These are phyloP conservation scores for Epinotia ramella DNA, from an alignment of 2,888 invertebrate species.

Conservation along the genomic window DNA sequence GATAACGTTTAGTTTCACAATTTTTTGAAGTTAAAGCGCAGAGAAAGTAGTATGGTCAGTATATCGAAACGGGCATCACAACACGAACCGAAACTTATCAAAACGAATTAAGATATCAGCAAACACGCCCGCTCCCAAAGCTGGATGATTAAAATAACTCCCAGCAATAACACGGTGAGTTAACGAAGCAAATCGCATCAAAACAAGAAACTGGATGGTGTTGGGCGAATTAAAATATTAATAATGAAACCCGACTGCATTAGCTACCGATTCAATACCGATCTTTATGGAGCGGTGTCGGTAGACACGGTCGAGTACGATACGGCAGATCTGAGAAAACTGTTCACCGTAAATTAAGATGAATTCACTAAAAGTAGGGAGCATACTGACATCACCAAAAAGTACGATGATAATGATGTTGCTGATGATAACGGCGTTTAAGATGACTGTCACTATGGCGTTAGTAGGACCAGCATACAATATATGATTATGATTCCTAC, in stretches of 20 bases:
- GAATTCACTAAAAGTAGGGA: too few species aligned
- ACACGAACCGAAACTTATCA: slow-evolving; percentile 30
- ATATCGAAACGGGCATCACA: not conserved
- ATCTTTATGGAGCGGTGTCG: slow-evolving; percentile 49
- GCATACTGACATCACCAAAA: too few species aligned
- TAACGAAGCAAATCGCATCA: slow-evolving; percentile 47
- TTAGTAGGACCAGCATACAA: too few species aligned
- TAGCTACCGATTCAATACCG: slow-evolving; percentile 61
- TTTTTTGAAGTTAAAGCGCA: slow-evolving; percentile 14
- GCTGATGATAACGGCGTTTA: too few species aligned
- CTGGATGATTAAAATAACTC: slow-evolving; percentile 46
- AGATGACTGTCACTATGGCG: too few species aligned
- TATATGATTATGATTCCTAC: too few species aligned
- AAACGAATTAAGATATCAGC: slow-evolving; percentile 44
- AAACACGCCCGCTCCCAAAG: slow-evolving; percentile 32
- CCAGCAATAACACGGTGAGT: slow-evolving; percentile 43
- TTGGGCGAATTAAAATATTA: slow-evolving; percentile 54
- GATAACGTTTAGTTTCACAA: slow-evolving; percentile 20
- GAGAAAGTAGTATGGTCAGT: slow-evolving; percentile 31
- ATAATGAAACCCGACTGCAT: slow-evolving; percentile 59
- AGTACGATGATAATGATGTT: too few species aligned
- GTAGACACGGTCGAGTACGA: slow-evolving; percentile 32
- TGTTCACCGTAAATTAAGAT: too few species aligned
- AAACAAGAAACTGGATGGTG: slow-evolving; percentile 49
- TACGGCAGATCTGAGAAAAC: too few species aligned